phyloP scores from a whole-genome alignment of 2,888 invertebrate species.

The Mystacides longicornis region DNA sequence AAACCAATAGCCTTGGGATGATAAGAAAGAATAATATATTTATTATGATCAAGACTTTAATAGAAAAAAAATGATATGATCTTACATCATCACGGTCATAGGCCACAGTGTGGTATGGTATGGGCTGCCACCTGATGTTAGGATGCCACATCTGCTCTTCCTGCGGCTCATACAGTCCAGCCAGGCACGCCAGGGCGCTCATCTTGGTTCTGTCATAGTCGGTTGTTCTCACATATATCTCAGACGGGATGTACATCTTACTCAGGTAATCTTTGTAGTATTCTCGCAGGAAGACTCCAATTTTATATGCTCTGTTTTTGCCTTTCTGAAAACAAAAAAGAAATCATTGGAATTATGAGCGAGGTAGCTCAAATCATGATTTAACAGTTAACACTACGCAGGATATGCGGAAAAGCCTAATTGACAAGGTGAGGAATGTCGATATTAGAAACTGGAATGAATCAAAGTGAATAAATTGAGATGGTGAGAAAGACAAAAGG shows the following conservation, averaged over 20 bases:
- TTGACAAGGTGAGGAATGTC: too few species aligned
- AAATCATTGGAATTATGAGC: too few species aligned
- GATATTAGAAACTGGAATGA: too few species aligned
- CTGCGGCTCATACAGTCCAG: constrained; percentile 60
- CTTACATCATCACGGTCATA: constrained; percentile 37
- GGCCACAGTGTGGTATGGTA: constrained; percentile 47
- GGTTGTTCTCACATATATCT: constrained; percentile 52
- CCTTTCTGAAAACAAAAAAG: constrained; percentile 40
- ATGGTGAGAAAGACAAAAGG: too few species aligned
- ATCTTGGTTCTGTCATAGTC: constrained; percentile 68
- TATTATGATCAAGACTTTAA: too few species aligned
- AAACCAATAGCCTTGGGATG: too few species aligned
- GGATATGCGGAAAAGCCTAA: too few species aligned
- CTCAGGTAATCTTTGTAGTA: constrained; percentile 44
- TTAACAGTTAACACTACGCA: too few species aligned
- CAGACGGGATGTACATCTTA: constrained; percentile 38
- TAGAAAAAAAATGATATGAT: too few species aligned
- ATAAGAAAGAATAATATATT: too few species aligned
- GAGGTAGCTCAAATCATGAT: too few species aligned
- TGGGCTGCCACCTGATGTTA: constrained; percentile 59
- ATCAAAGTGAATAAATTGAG: too few species aligned
- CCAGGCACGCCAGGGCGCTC: constrained; percentile 60
- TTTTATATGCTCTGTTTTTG: constrained; percentile 42
- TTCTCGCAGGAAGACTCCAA: constrained; percentile 43
- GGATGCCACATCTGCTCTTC: constrained; percentile 50